Evolutionary conservation across 2,797 vertebrate genomes (phyloP).

Genomic region (Varecia variegata): DNA sequence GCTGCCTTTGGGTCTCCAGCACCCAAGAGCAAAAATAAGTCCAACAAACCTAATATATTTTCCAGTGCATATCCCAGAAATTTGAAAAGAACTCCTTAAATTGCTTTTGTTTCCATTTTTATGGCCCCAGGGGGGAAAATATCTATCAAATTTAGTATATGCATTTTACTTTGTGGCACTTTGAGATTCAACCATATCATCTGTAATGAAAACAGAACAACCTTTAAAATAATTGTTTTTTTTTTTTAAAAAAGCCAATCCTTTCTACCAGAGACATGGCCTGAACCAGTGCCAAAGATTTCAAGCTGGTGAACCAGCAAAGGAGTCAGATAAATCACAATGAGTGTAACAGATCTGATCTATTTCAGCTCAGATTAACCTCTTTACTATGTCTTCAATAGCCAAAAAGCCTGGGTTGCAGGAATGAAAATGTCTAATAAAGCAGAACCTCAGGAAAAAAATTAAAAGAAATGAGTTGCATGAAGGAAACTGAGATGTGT

Average conservation of each 20-base stretch:
- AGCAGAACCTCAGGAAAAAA: slow-evolving; percentile 62
- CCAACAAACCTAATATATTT: neutral
- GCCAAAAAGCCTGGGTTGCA: slow-evolving; percentile 70
- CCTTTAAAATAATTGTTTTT: slow-evolving; percentile 51
- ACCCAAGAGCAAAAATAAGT: slow-evolving; percentile 46
- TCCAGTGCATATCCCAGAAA: neutral
- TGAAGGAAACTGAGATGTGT: slow-evolving; percentile 77
- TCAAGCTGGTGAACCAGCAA: slow-evolving; percentile 81
- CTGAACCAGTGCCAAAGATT: slow-evolving; percentile 84
- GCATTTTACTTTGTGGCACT: slow-evolving; percentile 68
- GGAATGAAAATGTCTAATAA: slow-evolving; percentile 79
- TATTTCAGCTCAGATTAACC: slow-evolving; percentile 80
- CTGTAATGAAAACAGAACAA: slow-evolving; percentile 76
- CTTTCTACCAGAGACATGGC: slow-evolving; percentile 75
- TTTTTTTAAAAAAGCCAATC: neutral
- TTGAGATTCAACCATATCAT: slow-evolving; percentile 73
- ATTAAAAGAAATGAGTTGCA: slow-evolving; percentile 23
- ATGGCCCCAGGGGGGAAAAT: neutral
- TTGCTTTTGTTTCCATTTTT: slow-evolving; percentile 71
- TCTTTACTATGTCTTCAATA: slow-evolving; percentile 75
- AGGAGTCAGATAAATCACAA: slow-evolving; percentile 80
- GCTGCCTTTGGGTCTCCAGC: neutral
- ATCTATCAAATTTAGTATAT: slow-evolving; percentile 62
- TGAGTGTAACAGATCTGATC: slow-evolving; percentile 79
- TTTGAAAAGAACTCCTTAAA: neutral